Percentiles rank a stretch among this genome's conserved stretches.
These are phyloP conservation scores for Peucedramus taeniatus DNA, from an alignment of 2,113 vertebrate species.

Conservation along the genomic window DNA sequence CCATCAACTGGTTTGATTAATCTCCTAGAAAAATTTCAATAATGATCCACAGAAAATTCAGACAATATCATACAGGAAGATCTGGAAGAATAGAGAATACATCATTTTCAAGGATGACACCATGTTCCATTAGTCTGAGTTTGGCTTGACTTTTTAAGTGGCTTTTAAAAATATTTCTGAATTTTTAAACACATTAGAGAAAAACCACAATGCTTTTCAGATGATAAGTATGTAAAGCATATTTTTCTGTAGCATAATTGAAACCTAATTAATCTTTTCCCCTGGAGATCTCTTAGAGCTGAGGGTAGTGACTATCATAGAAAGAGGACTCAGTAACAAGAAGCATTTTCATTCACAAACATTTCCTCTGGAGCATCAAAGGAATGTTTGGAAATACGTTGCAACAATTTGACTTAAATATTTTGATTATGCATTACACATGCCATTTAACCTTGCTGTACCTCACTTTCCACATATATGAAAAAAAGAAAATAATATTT, in stretches of 20 bases:
- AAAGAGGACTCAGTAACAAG: slow-evolving; percentile 27
- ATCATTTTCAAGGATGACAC: slow-evolving; percentile 67
- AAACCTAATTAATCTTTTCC: slow-evolving; percentile 77
- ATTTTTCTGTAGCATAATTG: slow-evolving; percentile 71
- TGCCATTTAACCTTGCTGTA: neutral
- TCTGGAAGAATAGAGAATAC: slow-evolving; percentile 11
- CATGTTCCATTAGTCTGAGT: slow-evolving; percentile 73
- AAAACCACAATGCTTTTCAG: slow-evolving; percentile 74
- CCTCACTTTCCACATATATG: neutral
- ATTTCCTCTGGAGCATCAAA: slow-evolving; percentile 39
- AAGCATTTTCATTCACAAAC: slow-evolving; percentile 46
- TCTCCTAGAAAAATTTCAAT: slow-evolving; percentile 40
- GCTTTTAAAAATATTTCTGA: slow-evolving; percentile 80
- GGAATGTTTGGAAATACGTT: neutral
- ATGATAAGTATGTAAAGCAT: slow-evolving; percentile 65
- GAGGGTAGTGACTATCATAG: slow-evolving; percentile 55
- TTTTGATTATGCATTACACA: neutral
- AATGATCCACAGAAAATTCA: slow-evolving; percentile 51
- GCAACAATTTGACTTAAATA: neutral
- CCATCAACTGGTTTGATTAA: slow-evolving; percentile 17
- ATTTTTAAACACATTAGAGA: slow-evolving; percentile 79
- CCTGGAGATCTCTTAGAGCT: slow-evolving; percentile 58
- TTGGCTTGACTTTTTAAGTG: slow-evolving; percentile 77
- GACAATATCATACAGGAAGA: slow-evolving; percentile 26
- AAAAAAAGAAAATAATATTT: slow-evolving; percentile 12